Base-by-base conservation (phyloP, 2,113 vertebrate species). In the Oreochromis spilurus region DNA sequence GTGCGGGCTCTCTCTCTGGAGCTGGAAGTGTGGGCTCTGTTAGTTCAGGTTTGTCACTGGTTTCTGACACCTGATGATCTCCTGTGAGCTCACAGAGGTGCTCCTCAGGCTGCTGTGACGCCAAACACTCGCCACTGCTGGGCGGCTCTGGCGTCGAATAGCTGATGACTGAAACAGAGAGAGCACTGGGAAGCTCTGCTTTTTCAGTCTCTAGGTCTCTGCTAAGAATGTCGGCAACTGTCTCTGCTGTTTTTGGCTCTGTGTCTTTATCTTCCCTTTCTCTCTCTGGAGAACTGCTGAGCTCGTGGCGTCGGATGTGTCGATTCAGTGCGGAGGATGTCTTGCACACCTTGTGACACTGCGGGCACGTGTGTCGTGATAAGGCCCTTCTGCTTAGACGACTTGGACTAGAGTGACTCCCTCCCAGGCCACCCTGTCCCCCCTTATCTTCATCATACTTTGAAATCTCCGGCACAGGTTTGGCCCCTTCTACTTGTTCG, bases 301-400 rank as follows among this genome's bases (percentile, higher is more conserved):
- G 89, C 48, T 97, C 95, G 1, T 98, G 97, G 83, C 97, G 97
- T 81, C 97, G 95, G 72, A 95, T 88, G 4, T 98, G 97, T 67
- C 97, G 97, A 87, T 94, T 97, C 19, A 98, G 94, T 4, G 97
- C 97, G 0, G 97, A 97, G 1, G 97, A 97, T 0, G 97, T 98
- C 93, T 98, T 98, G 94, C 97, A 98, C 82, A 98, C 97, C 87
- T 98, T 98, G 54, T 97, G 93, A 80, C 97, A 98, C 36, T 97
- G 96, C 1, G 96, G 91, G 83, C 97, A 98, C 86, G 97, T 93
- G 89, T 98, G 97, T 55, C 97, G 96, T 4, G 96, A 93, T 45
- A 97, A 94, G 2, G 97, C 96, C 92, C 96, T 97, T 36, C 97
- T 95, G 60, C 97, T 97, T 0, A 96, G 92, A n/a, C 96, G 95